Conservation (phyloP, 2,113 vertebrate species). For the Catagonus wagneri region DNA sequence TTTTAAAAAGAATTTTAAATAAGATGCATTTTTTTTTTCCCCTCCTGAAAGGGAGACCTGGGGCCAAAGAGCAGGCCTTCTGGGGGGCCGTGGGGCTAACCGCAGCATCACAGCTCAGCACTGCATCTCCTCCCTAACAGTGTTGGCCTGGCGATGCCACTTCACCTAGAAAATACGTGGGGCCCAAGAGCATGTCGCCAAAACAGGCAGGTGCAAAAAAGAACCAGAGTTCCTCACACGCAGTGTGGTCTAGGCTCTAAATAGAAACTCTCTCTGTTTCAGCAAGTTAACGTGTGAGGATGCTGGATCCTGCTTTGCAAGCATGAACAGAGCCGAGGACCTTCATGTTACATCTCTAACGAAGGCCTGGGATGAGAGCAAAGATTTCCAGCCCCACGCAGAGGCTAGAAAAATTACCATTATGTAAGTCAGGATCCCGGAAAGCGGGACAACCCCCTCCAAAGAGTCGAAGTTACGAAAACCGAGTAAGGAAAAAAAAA, state of each 20-base stretch:
- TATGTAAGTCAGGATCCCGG: slow-evolving; percentile 14
- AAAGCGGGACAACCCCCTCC: background rate
- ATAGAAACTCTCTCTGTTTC: slow-evolving; percentile 66
- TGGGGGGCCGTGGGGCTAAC: background rate
- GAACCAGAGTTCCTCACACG: background rate
- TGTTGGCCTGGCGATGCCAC: background rate
- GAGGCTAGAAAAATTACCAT: background rate
- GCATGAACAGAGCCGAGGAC: slow-evolving; percentile 1
- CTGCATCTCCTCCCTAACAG: background rate
- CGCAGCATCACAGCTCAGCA: background rate
- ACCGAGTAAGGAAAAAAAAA: background rate
- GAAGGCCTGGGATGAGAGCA: slow-evolving; percentile 19
- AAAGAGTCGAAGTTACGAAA: background rate
- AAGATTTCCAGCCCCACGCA: background rate
- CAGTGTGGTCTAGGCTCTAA: slow-evolving; percentile 39
- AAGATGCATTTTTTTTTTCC: background rate
- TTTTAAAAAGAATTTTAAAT: slow-evolving; percentile 38
- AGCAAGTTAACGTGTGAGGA: slow-evolving; percentile 28
- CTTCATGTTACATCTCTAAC: slow-evolving; percentile 16
- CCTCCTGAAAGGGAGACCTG: background rate
- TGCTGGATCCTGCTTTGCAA: background rate
- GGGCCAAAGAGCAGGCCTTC: background rate
- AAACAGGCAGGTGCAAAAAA: background rate
- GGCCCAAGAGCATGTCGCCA: background rate
- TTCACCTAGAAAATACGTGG: background rate